Evolutionary conservation across 2,888 invertebrate genomes (phyloP), one percentile per base, ranked within the genome.

Genomic region (Dascillus cervinus): DNA sequence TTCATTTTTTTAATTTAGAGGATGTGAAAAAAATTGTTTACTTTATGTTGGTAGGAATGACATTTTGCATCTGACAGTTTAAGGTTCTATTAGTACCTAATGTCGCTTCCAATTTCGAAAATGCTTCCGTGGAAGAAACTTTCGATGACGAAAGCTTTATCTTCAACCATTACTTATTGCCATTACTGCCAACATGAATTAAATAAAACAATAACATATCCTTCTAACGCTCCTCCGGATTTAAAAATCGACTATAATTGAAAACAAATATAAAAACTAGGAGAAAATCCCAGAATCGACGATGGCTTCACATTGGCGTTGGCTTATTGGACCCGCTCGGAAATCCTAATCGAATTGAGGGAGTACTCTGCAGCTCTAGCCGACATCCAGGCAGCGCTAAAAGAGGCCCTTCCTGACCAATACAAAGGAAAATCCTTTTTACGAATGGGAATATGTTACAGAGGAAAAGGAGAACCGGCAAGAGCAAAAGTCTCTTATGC

Each of bases 371-470:
- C 72, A 0, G 81, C 82, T 0, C 54, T 86, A 1, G 69, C 70
- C 27, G 88, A 88, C 56, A 62, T 85, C 2, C 78, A 79, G 47
- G 53, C 77, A 39, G 77, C 82, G 0, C 56, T 77, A 2, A 76
- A 75, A 39, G 73, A 75, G 51, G 71, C 75, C 2, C 63, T 82
- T 3, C 77, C 79, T 0, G 70, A 70, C 1, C 71, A 70, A 35
- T 68, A 72, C 62, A 75, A 79, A 37, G 69, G 73, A 0, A 75
- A 79, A 36, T 77, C 82, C 40, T 84, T 80, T 52, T 73, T 77
- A 64, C 67, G 77, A 44, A 77, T 83, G 74, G 79, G 79, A 0
- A 70, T 77, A 32, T 81, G 82, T 38, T 82, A 82, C 50, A 64
- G 66, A 70, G 76, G 70, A 6, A 58, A 76, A 38, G 71, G 71